phyloP scores from a whole-genome alignment of 1,140 invertebrate species.

The Stratiolaelaps scimitus region DNA sequence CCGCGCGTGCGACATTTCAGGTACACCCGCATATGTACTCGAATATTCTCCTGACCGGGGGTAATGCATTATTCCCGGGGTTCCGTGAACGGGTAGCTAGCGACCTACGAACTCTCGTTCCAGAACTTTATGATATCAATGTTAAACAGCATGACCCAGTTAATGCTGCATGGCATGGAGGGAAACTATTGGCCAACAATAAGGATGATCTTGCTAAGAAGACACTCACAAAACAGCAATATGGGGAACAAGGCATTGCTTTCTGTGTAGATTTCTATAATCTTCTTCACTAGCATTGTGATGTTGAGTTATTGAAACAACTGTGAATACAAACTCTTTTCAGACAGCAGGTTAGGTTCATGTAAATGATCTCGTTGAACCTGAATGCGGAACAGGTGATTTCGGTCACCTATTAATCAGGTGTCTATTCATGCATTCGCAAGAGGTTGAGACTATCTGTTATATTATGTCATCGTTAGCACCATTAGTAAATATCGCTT shows the following conservation, averaged over 20 bases:
- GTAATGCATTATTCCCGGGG: slow-evolving; percentile 57
- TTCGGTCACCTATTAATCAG: no score
- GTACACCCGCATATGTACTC: slow-evolving; percentile 64
- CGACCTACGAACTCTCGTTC: slow-evolving; percentile 63
- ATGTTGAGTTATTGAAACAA: no score
- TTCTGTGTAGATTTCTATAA: slow-evolving; percentile 34
- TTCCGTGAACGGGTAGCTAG: slow-evolving; percentile 61
- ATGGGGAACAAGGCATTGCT: slow-evolving; percentile 62
- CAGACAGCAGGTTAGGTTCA: no score
- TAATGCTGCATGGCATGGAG: slow-evolving; percentile 76
- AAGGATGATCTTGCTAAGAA: slow-evolving; percentile 58
- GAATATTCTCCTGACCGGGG: slow-evolving; percentile 87
- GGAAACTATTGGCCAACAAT: slow-evolving; percentile 53
- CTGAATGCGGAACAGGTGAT: no score
- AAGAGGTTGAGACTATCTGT: no score
- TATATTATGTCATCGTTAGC: no score
- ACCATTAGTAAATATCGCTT: no score
- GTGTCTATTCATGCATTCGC: no score
- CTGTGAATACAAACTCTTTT: no score
- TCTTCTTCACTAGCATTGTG: background rate
- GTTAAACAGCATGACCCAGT: slow-evolving; percentile 58
- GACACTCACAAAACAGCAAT: slow-evolving; percentile 66
- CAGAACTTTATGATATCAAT: slow-evolving; percentile 59
- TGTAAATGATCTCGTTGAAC: no score
- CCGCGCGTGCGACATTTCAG: slow-evolving; percentile 41